A percentile compares a stretch with the other conserved stretches of the same genome.
Evolutionary conservation across 2,888 invertebrate genomes (phyloP).

Genomic region (Ypsolopha sequella): DNA sequence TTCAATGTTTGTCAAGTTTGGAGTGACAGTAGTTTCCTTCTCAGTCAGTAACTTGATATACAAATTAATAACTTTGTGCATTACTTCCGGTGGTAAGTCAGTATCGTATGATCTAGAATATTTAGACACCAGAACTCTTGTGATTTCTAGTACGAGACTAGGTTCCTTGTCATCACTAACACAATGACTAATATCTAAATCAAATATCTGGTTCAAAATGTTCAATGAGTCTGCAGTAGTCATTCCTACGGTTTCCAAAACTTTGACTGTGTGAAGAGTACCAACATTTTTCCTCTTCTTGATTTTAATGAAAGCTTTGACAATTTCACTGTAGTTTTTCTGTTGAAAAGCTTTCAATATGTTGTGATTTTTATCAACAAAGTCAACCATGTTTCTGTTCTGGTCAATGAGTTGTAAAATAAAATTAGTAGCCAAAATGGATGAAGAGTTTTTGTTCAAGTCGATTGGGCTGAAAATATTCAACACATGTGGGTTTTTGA

Average conservation of each 20-base stretch:
- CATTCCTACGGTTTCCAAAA: constrained; percentile 52
- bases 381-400: constrained; percentile 34
- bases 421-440: constrained; percentile 39
- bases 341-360: constrained; percentile 62
- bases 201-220: constrained; percentile 51
- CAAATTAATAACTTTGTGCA: constrained; percentile 43
- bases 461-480: constrained; percentile 48
- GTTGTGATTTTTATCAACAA: constrained; percentile 35
- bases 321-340: constrained; percentile 62
- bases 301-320: constrained; percentile 56
- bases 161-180: constrained; percentile 59
- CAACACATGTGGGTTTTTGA: constrained; percentile 48
- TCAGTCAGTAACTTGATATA: constrained; percentile 55
- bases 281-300: constrained; percentile 41
- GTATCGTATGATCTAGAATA: constrained; percentile 39
- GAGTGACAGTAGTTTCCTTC: constrained; percentile 28
- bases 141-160: constrained; percentile 59
- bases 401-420: constrained; percentile 35
- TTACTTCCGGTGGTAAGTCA: constrained; percentile 36
- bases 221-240: constrained; percentile 44
- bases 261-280: constrained; percentile 40
- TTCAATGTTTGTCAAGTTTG: constrained; percentile 68
- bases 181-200: constrained; percentile 34
- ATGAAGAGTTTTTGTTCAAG: constrained; percentile 29
- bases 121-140: constrained; percentile 56